Conservation (phyloP, 92 coral and sea anemone species). For the Bergia puertoricense region DNA sequence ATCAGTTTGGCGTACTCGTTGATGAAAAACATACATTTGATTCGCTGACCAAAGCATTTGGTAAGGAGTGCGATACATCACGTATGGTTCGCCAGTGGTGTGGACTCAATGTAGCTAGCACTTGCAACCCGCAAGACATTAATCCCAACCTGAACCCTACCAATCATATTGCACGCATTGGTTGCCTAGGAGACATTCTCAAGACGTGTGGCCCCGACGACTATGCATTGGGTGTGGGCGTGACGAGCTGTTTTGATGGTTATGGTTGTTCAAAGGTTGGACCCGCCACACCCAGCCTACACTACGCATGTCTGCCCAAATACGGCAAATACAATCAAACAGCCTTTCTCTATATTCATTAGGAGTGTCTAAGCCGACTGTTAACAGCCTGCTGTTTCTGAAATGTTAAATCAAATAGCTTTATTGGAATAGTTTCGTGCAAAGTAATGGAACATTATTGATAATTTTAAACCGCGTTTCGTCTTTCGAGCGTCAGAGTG, state of each 20-base stretch:
- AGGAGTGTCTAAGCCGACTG: background rate
- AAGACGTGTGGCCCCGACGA: conserved; percentile 91
- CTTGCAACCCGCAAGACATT: conserved; percentile 87
- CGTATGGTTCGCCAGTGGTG: conserved; percentile 87
- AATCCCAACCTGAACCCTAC: conserved; percentile 91
- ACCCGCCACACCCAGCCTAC: conserved; percentile 77
- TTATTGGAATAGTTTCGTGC: background rate
- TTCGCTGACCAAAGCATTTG: conserved; percentile 66
- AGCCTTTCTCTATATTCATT: conserved; percentile 72
- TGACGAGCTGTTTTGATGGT: conserved; percentile 84
- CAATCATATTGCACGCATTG: conserved; percentile 88
- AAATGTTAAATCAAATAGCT: background rate
- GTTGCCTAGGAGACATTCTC: conserved; percentile 85
- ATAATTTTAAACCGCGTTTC: background rate
- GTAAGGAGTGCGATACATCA: conserved; percentile 69
- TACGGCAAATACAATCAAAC: conserved; percentile 85
- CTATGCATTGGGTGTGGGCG: conserved; percentile 83
- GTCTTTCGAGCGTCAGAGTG: background rate
- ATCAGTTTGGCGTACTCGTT: conserved; percentile 84
- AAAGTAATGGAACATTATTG: conserved; percentile 2
- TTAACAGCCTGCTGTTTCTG: background rate
- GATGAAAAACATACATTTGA: conserved; percentile 75
- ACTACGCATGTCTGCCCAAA: conserved; percentile 80
- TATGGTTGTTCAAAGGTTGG: conserved; percentile 87
- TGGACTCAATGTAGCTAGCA: conserved; percentile 84